These are phyloP conservation scores for Eolophus roseicapilla DNA, from an alignment of 2,113 vertebrate species.

Conservation along the genomic window DNA sequence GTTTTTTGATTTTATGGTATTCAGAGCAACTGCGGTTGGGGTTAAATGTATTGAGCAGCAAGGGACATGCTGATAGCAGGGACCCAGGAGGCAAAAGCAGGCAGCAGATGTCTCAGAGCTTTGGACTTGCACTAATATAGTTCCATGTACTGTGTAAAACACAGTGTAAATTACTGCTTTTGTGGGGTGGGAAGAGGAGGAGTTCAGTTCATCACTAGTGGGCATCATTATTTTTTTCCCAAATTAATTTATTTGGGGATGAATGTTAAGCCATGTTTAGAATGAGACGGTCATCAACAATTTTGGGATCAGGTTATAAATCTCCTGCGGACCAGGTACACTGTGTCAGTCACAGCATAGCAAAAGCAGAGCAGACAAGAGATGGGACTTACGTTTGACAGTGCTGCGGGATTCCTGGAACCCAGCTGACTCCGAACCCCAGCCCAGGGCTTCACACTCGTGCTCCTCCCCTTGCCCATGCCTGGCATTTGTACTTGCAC, in stretches of 20 bases:
- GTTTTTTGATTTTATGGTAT: not conserved
- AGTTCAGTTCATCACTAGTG: not conserved
- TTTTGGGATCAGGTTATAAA: not conserved
- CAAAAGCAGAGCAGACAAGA: not conserved
- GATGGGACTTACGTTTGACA: constrained; percentile 89
- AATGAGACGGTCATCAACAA: not conserved
- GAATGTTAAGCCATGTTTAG: not conserved
- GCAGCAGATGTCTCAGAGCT: not conserved
- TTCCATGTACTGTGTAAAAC: not conserved
- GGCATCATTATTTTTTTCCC: not conserved
- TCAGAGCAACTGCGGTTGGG: not conserved
- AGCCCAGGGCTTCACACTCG: constrained; percentile 85
- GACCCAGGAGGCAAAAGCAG: not conserved
- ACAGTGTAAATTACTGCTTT: not conserved
- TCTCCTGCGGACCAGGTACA: not conserved
- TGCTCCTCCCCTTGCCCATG: constrained; percentile 69
- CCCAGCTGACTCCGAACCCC: constrained; percentile 90
- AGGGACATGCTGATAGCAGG: not conserved
- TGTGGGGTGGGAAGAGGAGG: not conserved
- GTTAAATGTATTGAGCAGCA: not conserved
- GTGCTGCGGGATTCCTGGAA: constrained; percentile 94
- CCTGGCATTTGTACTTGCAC: constrained; percentile 48
- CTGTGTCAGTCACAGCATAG: rapidly evolving
- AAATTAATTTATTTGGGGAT: not conserved
- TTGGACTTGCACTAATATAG: not conserved